Conservation (phyloP, 2,888 invertebrate genomes). For the Cordilura impudica region DNA sequence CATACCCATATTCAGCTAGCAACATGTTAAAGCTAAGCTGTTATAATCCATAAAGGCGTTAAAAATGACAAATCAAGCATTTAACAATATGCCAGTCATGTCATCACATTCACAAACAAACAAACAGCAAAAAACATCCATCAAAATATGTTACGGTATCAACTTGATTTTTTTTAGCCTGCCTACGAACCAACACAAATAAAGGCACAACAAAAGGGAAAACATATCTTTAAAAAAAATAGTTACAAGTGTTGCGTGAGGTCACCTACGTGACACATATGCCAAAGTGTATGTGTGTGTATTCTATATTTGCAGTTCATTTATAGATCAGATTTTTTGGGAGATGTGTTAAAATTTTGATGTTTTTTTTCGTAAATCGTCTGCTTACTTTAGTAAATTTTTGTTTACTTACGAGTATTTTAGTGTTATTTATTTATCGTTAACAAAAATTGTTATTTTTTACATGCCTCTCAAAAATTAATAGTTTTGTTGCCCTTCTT, state of each 20-base stretch:
- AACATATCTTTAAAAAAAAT: background rate
- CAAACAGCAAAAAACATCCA: background rate
- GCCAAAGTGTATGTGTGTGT: background rate
- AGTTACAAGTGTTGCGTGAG: slow-evolving; percentile 14
- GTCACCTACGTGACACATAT: slow-evolving; percentile 37
- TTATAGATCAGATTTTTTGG: background rate
- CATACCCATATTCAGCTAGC: no score
- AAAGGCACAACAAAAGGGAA: no score
- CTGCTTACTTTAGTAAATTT: no score
- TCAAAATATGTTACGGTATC: slow-evolving; percentile 1
- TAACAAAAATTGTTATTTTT: slow-evolving; percentile 49
- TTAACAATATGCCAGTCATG: background rate
- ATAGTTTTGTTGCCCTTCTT: background rate
- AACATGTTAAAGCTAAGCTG: no score
- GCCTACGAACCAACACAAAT: no score
- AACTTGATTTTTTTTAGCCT: no score
- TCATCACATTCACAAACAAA: no score
- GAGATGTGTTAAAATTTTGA: background rate
- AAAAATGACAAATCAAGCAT: slow-evolving; percentile 30
- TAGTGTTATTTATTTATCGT: slow-evolving; percentile 14
- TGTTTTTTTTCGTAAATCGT: background rate
- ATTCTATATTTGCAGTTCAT: slow-evolving; percentile 11
- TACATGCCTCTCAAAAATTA: slow-evolving; percentile 17
- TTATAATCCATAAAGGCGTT: no score
- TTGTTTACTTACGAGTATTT: no score